Evolutionary conservation across 2,113 vertebrate species (phyloP).

Genomic region (Oncorhynchus keta): DNA sequence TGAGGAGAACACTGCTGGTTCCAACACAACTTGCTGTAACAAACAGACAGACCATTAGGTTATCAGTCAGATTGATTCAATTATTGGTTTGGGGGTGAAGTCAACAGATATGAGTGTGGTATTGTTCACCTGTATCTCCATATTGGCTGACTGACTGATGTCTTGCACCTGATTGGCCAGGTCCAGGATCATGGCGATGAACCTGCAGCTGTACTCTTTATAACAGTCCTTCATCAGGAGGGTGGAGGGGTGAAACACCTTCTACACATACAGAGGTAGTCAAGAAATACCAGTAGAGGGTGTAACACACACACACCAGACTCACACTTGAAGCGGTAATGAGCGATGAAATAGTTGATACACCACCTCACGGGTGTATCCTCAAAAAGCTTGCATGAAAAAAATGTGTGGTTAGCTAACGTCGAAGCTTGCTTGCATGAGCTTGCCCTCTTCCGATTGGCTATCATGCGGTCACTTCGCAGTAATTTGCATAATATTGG

Average conservation of each 20-base stretch:
- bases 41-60: not conserved
- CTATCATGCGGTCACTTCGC: too few species aligned
- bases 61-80: not conserved
- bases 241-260: slow-evolving; percentile 46
- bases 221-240: slow-evolving; percentile 42
- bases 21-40: slow-evolving; percentile 51
- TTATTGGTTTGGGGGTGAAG: not conserved
- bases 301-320: not conserved
- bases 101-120: not conserved
- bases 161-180: slow-evolving; percentile 38
- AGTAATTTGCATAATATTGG: too few species aligned
- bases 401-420: too few species aligned
- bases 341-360: not conserved
- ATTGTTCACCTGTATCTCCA: slow-evolving; percentile 47
- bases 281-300: too few species aligned
- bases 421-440: too few species aligned
- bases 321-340: not conserved
- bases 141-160: slow-evolving; percentile 10
- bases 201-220: fast-evolving
- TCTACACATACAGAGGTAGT: slow-evolving; percentile 32
- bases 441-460: too few species aligned
- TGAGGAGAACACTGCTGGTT: slow-evolving; percentile 14
- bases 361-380: not conserved
- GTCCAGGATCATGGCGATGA: slow-evolving; percentile 24
- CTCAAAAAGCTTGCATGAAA: not conserved